Evolutionary conservation across 1,140 invertebrate species (phyloP).

Genomic region (Drosophila gunungcola): DNA sequence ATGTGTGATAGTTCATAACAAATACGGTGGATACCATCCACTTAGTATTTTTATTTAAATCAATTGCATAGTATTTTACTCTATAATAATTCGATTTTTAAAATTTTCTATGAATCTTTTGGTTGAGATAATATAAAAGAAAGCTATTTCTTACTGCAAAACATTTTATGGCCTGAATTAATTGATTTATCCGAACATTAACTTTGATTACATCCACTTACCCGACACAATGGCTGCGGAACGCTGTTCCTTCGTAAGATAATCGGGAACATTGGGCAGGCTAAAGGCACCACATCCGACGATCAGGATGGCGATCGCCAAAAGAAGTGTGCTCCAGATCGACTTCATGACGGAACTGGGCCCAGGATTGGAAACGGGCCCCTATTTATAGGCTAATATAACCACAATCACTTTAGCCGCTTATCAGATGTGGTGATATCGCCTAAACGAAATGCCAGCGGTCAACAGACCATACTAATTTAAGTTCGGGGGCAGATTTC

Average conservation of each 20-base stretch:
- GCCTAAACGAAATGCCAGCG: neutral
- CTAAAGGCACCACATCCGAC: conserved; percentile 18
- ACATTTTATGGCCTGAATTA: too few species aligned
- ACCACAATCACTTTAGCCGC: conserved; percentile 19
- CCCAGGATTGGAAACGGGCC: neutral
- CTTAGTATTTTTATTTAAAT: neutral
- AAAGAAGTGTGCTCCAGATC: conserved; percentile 40
- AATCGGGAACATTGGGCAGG: conserved; percentile 24
- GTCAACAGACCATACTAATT: conserved; percentile 27
- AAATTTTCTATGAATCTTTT: too few species aligned
- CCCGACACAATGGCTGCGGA: conserved; percentile 40
- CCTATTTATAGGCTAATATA: conserved; percentile 52
- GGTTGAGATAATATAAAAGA: too few species aligned
- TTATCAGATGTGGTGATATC: conserved; percentile 35
- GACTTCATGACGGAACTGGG: conserved; percentile 55
- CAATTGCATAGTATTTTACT: too few species aligned
- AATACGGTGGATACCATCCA: too few species aligned
- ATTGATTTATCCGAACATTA: too few species aligned
- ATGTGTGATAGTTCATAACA: neutral
- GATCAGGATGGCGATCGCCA: conserved; percentile 30
- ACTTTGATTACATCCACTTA: conserved; percentile 5
- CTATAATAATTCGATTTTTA: too few species aligned
- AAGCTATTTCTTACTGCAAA: too few species aligned
- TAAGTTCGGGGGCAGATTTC: conserved; percentile 6
- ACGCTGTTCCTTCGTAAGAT: conserved; percentile 34